Conservation (phyloP, 2,888 invertebrate genomes). For the Marronus borbonicus region DNA sequence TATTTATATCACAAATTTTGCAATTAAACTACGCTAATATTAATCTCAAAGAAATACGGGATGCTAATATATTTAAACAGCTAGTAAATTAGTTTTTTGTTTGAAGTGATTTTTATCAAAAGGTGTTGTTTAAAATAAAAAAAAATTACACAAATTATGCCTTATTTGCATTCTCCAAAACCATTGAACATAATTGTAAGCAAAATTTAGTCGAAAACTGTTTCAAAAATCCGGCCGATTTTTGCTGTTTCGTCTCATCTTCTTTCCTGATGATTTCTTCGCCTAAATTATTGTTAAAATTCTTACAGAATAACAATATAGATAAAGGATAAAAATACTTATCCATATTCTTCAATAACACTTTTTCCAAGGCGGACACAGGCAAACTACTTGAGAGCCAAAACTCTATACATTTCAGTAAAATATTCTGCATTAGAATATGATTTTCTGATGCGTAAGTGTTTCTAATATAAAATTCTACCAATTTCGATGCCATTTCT, state of each 20-base stretch:
- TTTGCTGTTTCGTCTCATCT: slow-evolving; percentile 60
- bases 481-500: slow-evolving; percentile 64
- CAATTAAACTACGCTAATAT: no score
- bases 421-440: slow-evolving; percentile 70
- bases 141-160: slow-evolving; percentile 56
- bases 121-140: no score
- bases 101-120: no score
- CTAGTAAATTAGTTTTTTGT: no score
- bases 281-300: slow-evolving; percentile 66
- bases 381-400: slow-evolving; percentile 68
- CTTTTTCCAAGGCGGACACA: slow-evolving; percentile 66
- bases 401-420: slow-evolving; percentile 69
- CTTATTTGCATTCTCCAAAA: slow-evolving; percentile 69
- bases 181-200: slow-evolving; percentile 70
- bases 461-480: slow-evolving; percentile 69
- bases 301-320: slow-evolving; percentile 69
- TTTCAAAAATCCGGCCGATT: slow-evolving; percentile 69
- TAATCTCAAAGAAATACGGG: no score
- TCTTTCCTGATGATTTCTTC: slow-evolving; percentile 64
- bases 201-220: slow-evolving; percentile 71
- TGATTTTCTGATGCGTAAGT: slow-evolving; percentile 69
- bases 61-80: no score
- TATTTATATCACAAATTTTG: no score
- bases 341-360: slow-evolving; percentile 69
- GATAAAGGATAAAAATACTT: slow-evolving; percentile 70